Conservation (phyloP, 2,113 vertebrate genomes). For the Agapornis roseicollis region DNA sequence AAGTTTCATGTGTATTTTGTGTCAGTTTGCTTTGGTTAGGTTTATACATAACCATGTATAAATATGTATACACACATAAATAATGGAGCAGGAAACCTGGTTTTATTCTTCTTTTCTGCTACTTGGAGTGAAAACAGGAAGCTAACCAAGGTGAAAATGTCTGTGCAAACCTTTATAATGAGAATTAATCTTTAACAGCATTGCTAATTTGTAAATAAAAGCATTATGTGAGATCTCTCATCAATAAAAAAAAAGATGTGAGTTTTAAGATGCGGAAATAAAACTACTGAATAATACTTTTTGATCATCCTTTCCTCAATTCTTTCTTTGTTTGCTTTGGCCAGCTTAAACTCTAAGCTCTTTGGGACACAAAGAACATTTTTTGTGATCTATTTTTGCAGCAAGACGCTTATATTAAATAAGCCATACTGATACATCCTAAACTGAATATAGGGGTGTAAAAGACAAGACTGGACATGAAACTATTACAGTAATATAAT, state of each 20-base stretch:
- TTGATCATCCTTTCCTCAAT: not conserved
- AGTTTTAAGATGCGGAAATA: not conserved
- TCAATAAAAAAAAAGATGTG: not conserved
- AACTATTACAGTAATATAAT: not conserved
- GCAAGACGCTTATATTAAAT: not conserved
- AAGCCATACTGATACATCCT: not conserved
- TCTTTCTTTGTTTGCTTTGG: conserved; percentile 24
- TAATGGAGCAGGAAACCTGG: conserved; percentile 35
- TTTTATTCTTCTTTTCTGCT: not conserved
- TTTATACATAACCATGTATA: too few relatives aligned
- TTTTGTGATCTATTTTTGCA: conserved; percentile 32
- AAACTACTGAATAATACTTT: not conserved
- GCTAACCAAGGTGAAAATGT: not conserved
- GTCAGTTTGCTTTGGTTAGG: not conserved
- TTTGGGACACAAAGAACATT: not conserved
- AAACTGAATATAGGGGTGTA: not conserved
- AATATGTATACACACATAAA: conserved; percentile 55
- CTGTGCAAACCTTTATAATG: not conserved
- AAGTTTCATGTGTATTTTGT: not conserved
- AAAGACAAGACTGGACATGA: not conserved
- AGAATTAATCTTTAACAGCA: not conserved
- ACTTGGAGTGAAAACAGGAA: not conserved
- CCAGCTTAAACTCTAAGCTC: not conserved
- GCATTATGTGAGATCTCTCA: not conserved
- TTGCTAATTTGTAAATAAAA: not conserved